Evolutionary conservation across 1,140 invertebrate genomes (phyloP), one percentile per base, ranked within the genome.

Genomic region (Drosophila trapezifrons): DNA sequence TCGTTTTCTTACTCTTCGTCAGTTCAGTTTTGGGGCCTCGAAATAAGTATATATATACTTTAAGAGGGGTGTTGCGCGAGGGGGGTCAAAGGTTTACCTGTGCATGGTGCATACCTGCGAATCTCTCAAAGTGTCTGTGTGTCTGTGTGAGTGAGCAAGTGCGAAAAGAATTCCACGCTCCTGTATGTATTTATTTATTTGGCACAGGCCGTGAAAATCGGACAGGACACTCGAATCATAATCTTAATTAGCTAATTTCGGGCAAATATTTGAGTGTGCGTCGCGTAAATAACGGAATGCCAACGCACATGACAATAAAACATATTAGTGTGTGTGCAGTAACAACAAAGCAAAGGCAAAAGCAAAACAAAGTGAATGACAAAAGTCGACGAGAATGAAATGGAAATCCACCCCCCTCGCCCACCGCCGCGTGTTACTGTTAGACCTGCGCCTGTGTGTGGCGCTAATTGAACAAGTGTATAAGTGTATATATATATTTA

Each of bases 381-480:
- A 64, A 83, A 80, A 80, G 66, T 80, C 60, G 67, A 78, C 63
- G 81, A 87, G 83, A 83, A 89, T 80, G 83, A 87, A 89, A 79
- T 87, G 80, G 71, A 89, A 87, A 80, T 70, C 71, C 60, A 74
- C 46, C 71, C 71, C 62, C 76, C 71, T 32, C 40, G 54, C 63
- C 37, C 37, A 15, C 4, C 15, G 20, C 27, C 62, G 8, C 37
- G 15, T 20, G 22, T 66, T 77, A 72, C 32, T 54, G 54, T 20
- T 72, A 60, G 27, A 60, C 59, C 45, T 78, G 75, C 66, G 62
- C 65, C 64, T 66, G 83, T 83, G 67, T 85, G 81, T 69, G 51
- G 72, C 84, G 80, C 83, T 87, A 87, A 87, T 87, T 87, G 84
- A 89, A 86, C 65, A 84, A 76, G 46, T 52, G 46, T 62, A 22